Evolutionary conservation across 1,140 invertebrate genomes (phyloP), one percentile per base, ranked within the genome.

Genomic region (Marisa cornuarietis): DNA sequence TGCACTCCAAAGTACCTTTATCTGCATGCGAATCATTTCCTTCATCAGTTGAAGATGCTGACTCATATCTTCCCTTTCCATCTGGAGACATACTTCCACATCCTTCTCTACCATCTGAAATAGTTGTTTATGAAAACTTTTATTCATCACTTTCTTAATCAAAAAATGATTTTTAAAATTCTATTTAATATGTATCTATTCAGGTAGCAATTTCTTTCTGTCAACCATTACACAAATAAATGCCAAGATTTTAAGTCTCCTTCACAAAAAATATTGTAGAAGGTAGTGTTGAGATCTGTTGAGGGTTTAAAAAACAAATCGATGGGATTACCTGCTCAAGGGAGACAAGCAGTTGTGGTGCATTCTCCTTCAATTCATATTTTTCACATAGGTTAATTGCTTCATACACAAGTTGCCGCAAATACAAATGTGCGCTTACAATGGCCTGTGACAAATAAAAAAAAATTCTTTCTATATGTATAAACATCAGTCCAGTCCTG

Each of bases 361-460:
- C 76, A 8, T 62, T 8, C 58, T 83, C 86, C 49, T 82, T 71
- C 10, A 88, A 74, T 31, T 84, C 79, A 80, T 86, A 77, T 72
- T 83, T 85, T 51, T 83, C 79, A 83, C 85, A 83, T 11, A 88
- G 78, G 72, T 84, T 76, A 42, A 88, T 81, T 14, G 83, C 79
- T 54, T 88, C 87, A 83, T 82, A 88, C 7, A 85, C 80, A 31
- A 88, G 82, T 74, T 88, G 87, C 13, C 84, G 81, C 0, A 88
- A 74, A 49, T 87, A 87, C 24, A 88, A 52, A 68, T 88, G 84
- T 22, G 82, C 81, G 66, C 86, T 86, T 1, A 86, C 81, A 54
- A 87, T 87, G 4, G 87, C 85, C 87, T 88, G 82, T 4, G 80
- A 61, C 22, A 49, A 78, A 63, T 42, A 4, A 0, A 4, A 42